phyloP scores from a whole-genome alignment of 2,113 vertebrate species.

The Macheiramphus alcinus region DNA sequence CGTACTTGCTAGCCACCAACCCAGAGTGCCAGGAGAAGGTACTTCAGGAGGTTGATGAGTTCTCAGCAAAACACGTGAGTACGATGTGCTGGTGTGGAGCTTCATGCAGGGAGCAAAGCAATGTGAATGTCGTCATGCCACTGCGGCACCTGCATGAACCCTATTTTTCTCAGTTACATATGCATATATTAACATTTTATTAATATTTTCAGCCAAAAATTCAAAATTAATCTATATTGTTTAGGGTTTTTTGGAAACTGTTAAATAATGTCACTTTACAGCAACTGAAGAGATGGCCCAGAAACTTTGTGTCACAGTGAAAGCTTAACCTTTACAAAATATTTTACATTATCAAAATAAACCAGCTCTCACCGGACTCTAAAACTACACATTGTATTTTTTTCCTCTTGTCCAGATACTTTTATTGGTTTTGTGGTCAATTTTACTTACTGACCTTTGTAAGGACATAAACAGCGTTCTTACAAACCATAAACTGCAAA shows the following conservation, averaged over 20 bases:
- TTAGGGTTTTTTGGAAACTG: not conserved
- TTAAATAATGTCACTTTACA: not conserved
- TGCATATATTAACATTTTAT: not conserved
- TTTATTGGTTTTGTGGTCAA: not conserved
- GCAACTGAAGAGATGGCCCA: not conserved
- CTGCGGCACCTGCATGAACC: not conserved
- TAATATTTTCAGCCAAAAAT: not conserved
- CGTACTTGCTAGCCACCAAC: slow-evolving; percentile 87
- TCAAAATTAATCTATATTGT: not conserved
- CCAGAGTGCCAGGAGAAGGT: slow-evolving; percentile 82
- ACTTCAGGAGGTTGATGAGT: slow-evolving; percentile 83
- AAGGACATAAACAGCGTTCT: not conserved
- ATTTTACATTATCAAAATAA: not conserved
- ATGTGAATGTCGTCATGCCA: not conserved
- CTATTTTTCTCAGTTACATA: not conserved
- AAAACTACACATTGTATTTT: not conserved
- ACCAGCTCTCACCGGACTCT: not conserved
- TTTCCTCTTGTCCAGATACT: not conserved
- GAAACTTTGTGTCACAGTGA: not conserved
- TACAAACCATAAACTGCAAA: not conserved
- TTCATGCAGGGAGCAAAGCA: not conserved
- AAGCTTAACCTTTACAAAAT: not conserved
- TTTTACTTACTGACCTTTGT: not conserved
- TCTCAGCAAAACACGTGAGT: slow-evolving; percentile 85
- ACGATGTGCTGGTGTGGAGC: not conserved